Percentiles rank a stretch among this genome's conserved stretches.
Conservation (phyloP, 2,113 vertebrate species). For the Camelus dromedarius region DNA sequence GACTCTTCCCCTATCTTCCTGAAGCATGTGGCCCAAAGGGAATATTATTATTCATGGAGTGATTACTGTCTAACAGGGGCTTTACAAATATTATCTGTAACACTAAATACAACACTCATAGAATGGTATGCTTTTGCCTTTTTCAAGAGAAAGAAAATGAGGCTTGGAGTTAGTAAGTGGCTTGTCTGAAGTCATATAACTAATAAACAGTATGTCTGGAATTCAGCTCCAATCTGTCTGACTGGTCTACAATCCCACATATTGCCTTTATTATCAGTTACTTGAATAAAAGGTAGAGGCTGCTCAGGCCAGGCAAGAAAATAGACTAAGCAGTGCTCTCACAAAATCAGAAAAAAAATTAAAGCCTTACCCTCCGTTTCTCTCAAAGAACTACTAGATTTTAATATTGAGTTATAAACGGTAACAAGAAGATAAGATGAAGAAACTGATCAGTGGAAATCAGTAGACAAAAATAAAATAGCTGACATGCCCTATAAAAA, state of each 20-base stretch:
- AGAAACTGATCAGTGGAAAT: background rate
- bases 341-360: background rate
- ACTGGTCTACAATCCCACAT: background rate
- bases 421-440: background rate
- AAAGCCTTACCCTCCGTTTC: background rate
- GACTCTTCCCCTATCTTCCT: background rate
- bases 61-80: background rate
- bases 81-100: slow-evolving; percentile 41
- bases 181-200: slow-evolving; percentile 27
- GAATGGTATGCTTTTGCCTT: background rate
- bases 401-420: background rate
- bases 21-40: background rate
- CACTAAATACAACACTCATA: background rate
- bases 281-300: background rate
- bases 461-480: background rate
- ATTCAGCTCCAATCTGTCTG: background rate
- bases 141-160: slow-evolving; percentile 28
- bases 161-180: background rate
- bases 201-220: background rate
- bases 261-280: background rate
- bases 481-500: background rate
- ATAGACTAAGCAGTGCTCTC: background rate
- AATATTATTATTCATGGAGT: background rate
- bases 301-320: background rate
- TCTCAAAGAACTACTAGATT: background rate